Base-by-base conservation (phyloP, 2,888 invertebrate species). In the Hirtodrosophila duncani region DNA sequence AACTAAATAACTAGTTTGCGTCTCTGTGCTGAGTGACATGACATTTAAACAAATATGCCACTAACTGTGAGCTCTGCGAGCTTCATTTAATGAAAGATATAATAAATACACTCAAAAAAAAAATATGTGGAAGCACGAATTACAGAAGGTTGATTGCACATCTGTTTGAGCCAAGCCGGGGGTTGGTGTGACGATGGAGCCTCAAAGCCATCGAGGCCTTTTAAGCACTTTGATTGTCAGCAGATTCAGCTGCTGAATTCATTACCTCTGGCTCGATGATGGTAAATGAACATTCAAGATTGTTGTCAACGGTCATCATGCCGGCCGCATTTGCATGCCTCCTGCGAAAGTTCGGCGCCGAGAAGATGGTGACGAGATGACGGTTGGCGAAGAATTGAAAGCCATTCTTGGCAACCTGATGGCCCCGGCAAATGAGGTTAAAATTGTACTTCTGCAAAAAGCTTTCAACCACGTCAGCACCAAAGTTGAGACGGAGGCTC, bases 241-340 rank as follows among this genome's bases (percentile, higher is more conserved):
- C n/a, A n/a, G n/a, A n/a, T n/a, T n/a, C n/a, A n/a, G n/a, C n/a
- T n/a, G n/a, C n/a, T n/a, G n/a, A n/a, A n/a, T n/a, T n/a, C n/a
- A n/a, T n/a, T n/a, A n/a, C n/a, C n/a, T n/a, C 99, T 84, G 99
- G 99, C 90, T 95, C 95, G 85, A 96, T 89, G 85, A 96, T 96
- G 88, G 95, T 92, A 92, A 99, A 99, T 88, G 98, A 98, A 91
- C 99, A 99, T 98, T 99, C 99, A 68, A 99, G 90, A 60, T 98
- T 97, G 88, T 99, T 99, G 89, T 99, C 99, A 60, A 99, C 99
- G 14, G 97, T 97, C 99, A 99, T 99, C 94, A 99, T 94, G 63
- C 95, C 96, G 79, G 94, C 94, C 56, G 94, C 94, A 84, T 94
- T 94, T 86, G 94, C 94, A 83, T 94, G 94, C 87, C 94, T 94